A percentile compares a stretch with the other conserved stretches of the same genome.
These are phyloP conservation scores for Ochotona princeps DNA, from an alignment of 2,113 vertebrate species.

Conservation along the genomic window DNA sequence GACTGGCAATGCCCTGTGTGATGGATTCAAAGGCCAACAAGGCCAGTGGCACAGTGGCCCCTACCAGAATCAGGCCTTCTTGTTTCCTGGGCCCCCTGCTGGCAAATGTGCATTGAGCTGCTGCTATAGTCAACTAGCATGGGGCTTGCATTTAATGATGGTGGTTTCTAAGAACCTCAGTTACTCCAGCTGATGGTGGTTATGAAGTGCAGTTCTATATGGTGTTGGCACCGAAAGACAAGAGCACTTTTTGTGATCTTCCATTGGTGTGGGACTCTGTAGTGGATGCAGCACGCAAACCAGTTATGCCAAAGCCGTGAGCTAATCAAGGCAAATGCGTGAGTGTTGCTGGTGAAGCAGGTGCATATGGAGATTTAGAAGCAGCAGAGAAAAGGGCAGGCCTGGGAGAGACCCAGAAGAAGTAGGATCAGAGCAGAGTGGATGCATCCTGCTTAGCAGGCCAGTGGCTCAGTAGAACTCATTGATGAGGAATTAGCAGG, in stretches of 20 bases:
- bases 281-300: neutral
- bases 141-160: slow-evolving; percentile 35
- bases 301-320: slow-evolving; percentile 55
- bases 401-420: too few species aligned
- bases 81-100: neutral
- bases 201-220: slow-evolving; percentile 54
- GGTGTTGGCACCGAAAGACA: slow-evolving; percentile 21
- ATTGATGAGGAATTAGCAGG: neutral
- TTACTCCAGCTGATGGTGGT: slow-evolving; percentile 55
- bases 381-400: neutral
- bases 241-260: slow-evolving; percentile 5
- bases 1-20: accelerated
- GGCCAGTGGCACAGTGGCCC: neutral
- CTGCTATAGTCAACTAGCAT: neutral
- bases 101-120: neutral
- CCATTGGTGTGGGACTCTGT: slow-evolving; percentile 21
- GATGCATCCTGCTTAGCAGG: too few species aligned
- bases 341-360: slow-evolving; percentile 61
- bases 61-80: accelerated
- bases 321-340: slow-evolving; percentile 34
- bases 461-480: neutral
- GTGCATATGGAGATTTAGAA: neutral
- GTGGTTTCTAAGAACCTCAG: neutral
- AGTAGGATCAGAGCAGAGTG: too few species aligned
- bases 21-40: neutral